Base-by-base conservation (phyloP, 2,888 invertebrate genomes). In the Hoplodrina ambigua region DNA sequence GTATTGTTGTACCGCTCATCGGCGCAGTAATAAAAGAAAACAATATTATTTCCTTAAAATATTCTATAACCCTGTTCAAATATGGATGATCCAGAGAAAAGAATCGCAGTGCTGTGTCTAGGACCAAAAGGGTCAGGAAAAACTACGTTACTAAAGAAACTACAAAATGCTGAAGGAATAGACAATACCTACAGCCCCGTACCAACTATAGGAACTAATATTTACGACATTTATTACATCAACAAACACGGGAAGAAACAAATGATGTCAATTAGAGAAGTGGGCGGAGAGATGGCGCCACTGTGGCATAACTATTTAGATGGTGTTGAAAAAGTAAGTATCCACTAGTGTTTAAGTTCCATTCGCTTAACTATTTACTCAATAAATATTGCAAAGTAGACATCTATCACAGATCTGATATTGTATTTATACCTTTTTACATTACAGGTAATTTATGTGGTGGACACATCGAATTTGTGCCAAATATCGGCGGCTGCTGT, bases 401-500 rank as follows among this genome's bases (percentile, higher is more conserved):
- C 0, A 37, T 37, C 0, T 37, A 10, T 7, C 37, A 37, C 0
- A 7, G 37, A 37, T 10, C 37, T 1, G 10, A 37, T 8, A 37
- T 37, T 37, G 10, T 13, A 41, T 8, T 41, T 41, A 13, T 13
- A 2, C 37, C 37, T 10, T 10, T 37, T 46, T 33, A 13, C 17
- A 20, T 82, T 82, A 46, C 87, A 95, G 96, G 96, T 98, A 1
- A 97, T 98, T 75, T 98, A 97, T 86, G 98, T 98, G 0, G 97
- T 98, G 20, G 98, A 98, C 87, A 97, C 98, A 0, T 98, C 98
- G 15, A 98, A 98, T 93, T 94, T 98, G 53, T 98, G 98, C 85
- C 98, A 98, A 93, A 98, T 98, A 86, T 98, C 98, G 1, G 98
- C 98, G 2, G 98, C 98, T 17, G 98, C 98, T 30, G 98, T 98